phyloP scores from a whole-genome alignment of 2,113 vertebrate species.

The Psephotus haematonotus region DNA sequence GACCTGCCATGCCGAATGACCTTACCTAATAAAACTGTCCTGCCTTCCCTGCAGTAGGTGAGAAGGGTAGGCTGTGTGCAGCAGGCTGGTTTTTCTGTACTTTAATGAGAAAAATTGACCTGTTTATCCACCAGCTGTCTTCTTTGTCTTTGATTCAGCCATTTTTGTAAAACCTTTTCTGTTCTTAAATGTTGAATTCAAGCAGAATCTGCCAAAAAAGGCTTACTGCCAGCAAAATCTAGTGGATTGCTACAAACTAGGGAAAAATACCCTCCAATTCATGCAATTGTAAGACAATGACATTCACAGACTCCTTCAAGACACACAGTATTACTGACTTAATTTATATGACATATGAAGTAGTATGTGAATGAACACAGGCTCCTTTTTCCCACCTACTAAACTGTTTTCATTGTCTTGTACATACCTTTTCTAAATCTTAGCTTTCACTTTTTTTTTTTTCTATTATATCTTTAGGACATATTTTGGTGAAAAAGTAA shows the following conservation, averaged over 20 bases:
- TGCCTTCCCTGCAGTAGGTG: constrained; percentile 58
- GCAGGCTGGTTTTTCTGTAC: constrained; percentile 1
- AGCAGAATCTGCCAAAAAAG: neutral
- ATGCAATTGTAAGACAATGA: neutral
- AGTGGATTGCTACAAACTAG: neutral
- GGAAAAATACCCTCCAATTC: neutral
- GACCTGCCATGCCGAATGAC: constrained; percentile 40
- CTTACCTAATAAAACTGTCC: constrained; percentile 61
- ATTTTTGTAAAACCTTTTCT: constrained; percentile 42
- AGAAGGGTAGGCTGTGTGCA: constrained; percentile 23
- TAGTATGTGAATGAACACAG: neutral
- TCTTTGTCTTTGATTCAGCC: constrained; percentile 38
- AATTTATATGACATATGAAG: neutral
- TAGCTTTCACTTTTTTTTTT: neutral
- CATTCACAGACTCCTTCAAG: neutral
- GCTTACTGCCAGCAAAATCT: neutral
- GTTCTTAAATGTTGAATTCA: neutral
- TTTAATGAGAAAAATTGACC: constrained; percentile 76
- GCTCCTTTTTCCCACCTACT: neutral
- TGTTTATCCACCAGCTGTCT: constrained; percentile 60
- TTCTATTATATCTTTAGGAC: neutral
- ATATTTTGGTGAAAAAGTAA: neutral
- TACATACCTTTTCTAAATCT: neutral
- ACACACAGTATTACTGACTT: neutral
- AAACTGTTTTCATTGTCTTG: neutral